phyloP scores from a whole-genome alignment of 2,888 invertebrate species.

The Esperia sulphurella region DNA sequence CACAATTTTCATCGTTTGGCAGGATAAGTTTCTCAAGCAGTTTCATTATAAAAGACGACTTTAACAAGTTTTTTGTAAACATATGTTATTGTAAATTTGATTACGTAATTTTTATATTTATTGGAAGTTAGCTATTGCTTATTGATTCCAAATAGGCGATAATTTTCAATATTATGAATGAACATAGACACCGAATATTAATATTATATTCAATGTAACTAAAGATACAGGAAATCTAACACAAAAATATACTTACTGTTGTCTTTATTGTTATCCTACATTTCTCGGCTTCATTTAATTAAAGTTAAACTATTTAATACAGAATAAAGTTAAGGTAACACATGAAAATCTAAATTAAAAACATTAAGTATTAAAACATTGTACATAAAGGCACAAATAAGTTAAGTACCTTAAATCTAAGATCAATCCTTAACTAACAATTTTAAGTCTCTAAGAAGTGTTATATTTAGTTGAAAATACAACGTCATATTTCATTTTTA shows the following conservation, averaged over 20 bases:
- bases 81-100: not conserved
- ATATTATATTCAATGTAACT: no score
- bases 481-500: not conserved
- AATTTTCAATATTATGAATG: slow-evolving; percentile 9
- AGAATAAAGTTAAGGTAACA: slow-evolving; percentile 26
- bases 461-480: not conserved
- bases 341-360: slow-evolving; percentile 26
- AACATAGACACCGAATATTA: no score
- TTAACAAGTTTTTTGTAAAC: not conserved
- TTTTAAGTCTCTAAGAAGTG: slow-evolving; percentile 7
- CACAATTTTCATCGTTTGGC: slow-evolving; percentile 2
- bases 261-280: not conserved
- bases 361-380: slow-evolving; percentile 18
- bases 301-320: slow-evolving; percentile 16
- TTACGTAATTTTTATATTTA: slow-evolving; percentile 14
- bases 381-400: slow-evolving; percentile 62
- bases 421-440: slow-evolving; percentile 15
- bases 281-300: slow-evolving; percentile 8
- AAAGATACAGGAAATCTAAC: not conserved
- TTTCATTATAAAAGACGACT: slow-evolving; percentile 6
- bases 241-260: slow-evolving; percentile 6
- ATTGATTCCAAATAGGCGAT: slow-evolving; percentile 36
- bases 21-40: slow-evolving; percentile 19
- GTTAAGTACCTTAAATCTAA: slow-evolving; percentile 51
- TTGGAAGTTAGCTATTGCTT: slow-evolving; percentile 43